Conservation (phyloP, 2,888 invertebrate genomes). For the Cacoxenus indagator region DNA sequence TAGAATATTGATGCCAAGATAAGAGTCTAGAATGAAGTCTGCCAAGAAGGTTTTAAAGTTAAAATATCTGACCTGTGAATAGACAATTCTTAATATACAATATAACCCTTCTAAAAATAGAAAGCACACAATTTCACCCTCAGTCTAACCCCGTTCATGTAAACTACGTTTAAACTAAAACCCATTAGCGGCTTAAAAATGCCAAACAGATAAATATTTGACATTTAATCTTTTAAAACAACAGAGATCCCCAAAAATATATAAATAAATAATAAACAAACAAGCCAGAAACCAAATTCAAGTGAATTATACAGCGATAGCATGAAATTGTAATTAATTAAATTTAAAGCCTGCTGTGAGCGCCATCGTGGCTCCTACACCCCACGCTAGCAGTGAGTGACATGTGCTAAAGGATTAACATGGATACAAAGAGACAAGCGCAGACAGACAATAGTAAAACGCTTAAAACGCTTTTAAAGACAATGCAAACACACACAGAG, state of each 20-base stretch:
- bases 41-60: too few relatives aligned
- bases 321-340: conserved; percentile 60
- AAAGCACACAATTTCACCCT: not conserved
- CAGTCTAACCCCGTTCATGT: not conserved
- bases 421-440: not conserved
- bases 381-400: conserved; percentile 16
- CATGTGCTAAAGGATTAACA: conserved; percentile 13
- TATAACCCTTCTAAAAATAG: too few relatives aligned
- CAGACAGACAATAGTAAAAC: conserved; percentile 44
- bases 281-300: not conserved
- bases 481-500: conserved; percentile 47
- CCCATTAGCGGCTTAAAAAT: conserved; percentile 49
- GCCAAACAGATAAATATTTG: conserved; percentile 53
- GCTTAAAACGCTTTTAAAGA: conserved; percentile 58
- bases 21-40: too few relatives aligned
- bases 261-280: conserved; percentile 30
- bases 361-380: not conserved
- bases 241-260: conserved; percentile 32
- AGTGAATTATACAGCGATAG: conserved; percentile 34
- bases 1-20: too few relatives aligned
- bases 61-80: too few relatives aligned
- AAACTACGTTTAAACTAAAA: conserved; percentile 14
- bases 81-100: too few relatives aligned
- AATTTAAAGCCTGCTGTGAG: conserved; percentile 50
- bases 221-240: conserved; percentile 57